Base-by-base conservation (phyloP, 2,888 invertebrate genomes). In the Drosophila hawaiiensis region DNA sequence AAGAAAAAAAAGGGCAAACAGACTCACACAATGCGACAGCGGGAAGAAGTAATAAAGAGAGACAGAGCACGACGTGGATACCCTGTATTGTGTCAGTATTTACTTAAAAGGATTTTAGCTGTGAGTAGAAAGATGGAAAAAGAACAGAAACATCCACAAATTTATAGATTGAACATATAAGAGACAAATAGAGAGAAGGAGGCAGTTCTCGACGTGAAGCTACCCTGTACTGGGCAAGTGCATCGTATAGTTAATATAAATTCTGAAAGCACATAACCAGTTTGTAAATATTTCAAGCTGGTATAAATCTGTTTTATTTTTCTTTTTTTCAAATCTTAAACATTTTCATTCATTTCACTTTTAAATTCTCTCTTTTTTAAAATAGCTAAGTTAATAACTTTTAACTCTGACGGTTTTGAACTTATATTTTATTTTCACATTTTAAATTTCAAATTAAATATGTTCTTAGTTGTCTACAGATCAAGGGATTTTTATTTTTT, bases 1-100 rank as follows among this genome's bases (percentile, higher is more conserved):
- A 49, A 49, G 28, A 43, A 63, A 35, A 74, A 39, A 14, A 16
- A 50, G 53, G 33, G 28, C 25, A 39, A 37, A 39, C 55, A 25
- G 19, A 28, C 25, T 37, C 28, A 37, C 37, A 56, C 55, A 50
- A 58, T 28, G 53, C 25, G 56, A 39, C 37, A 66, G 47, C 25
- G 28, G 25, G 25, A 16, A 47, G 16, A 25, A 47, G 9, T 16
- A 9, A 25, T 9, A 16, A 25, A 35, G 37, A 52, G 66, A n/a
- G 49, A 14, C 2, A 16, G 2, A 31, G 19, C 39, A 3, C 9
- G 28, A 35, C n/a, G 0, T 2, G 7, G 1, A 68, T 68, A 67
- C 53, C 43, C 19, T n/a, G 14, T 31, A 49, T 1, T 14, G 9
- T 19, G 25, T 10, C n/a, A 0, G 19, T 25, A 47, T 47, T 22